A percentile compares a stretch with the other conserved stretches of the same genome.
Conservation (phyloP, 1,140 invertebrate species). For the Micrasema longulum region DNA sequence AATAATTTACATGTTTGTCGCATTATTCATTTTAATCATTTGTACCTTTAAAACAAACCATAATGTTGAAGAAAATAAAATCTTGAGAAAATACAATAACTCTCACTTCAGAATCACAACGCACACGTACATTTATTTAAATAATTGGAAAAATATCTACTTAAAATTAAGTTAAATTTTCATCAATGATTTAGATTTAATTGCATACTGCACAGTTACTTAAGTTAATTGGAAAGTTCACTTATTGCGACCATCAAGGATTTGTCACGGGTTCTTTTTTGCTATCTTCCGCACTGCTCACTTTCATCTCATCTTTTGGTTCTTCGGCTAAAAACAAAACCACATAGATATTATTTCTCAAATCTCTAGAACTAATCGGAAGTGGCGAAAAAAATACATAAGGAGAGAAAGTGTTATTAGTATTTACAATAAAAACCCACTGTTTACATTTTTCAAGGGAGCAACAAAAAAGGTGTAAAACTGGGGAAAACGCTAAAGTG, state of each 20-base stretch:
- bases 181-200: slow-evolving; percentile 27
- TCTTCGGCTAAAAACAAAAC: slow-evolving; percentile 67
- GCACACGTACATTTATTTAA: slow-evolving; percentile 35
- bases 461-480: too few relatives aligned
- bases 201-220: slow-evolving; percentile 15
- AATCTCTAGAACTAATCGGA: too few relatives aligned
- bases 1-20: too few relatives aligned
- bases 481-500: too few relatives aligned
- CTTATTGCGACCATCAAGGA: slow-evolving; percentile 65
- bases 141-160: slow-evolving; percentile 40
- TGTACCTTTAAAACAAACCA: slow-evolving; percentile 24
- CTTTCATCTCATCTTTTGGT: slow-evolving; percentile 73
- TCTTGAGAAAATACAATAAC: slow-evolving; percentile 9
- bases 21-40: not conserved
- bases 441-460: too few relatives aligned
- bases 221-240: not conserved
- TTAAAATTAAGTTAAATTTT: slow-evolving; percentile 36
- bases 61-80: slow-evolving; percentile 3
- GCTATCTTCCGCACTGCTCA: slow-evolving; percentile 70
- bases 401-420: too few relatives aligned
- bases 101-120: slow-evolving; percentile 20
- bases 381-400: too few relatives aligned
- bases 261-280: slow-evolving; percentile 72
- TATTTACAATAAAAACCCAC: too few relatives aligned
- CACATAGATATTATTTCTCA: not conserved